phyloP scores from a whole-genome alignment of 2,797 vertebrate species.

The Xyrichtys novacula region DNA sequence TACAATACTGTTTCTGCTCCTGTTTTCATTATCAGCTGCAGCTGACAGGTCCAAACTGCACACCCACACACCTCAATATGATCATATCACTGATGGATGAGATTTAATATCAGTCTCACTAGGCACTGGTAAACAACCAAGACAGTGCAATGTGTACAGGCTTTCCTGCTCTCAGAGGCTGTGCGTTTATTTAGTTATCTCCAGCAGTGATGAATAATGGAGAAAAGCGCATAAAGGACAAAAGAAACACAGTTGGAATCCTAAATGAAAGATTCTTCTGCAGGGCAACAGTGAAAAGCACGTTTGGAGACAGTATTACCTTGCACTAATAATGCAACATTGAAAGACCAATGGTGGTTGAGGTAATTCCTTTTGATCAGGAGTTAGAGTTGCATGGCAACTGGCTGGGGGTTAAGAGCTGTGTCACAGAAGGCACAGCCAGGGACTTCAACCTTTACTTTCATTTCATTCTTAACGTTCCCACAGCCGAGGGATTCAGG shows the following conservation, averaged over 20 bases:
- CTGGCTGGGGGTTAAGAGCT: slow-evolving; percentile 67
- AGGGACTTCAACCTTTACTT: slow-evolving; percentile 68
- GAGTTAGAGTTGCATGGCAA: slow-evolving; percentile 82
- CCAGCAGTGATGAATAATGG: slow-evolving; percentile 1
- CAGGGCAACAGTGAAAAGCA: slow-evolving; percentile 35
- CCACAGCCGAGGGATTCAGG: slow-evolving; percentile 3
- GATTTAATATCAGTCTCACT: slow-evolving; percentile 45
- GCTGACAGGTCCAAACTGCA: slow-evolving; percentile 23
- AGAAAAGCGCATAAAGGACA: slow-evolving; percentile 14
- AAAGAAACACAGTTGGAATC: slow-evolving; percentile 38
- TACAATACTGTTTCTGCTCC: slow-evolving; percentile 43
- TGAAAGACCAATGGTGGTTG: slow-evolving; percentile 59
- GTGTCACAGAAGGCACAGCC: slow-evolving; percentile 64
- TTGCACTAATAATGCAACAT: slow-evolving; percentile 51
- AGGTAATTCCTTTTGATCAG: slow-evolving; percentile 76
- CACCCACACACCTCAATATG: slow-evolving; percentile 30
- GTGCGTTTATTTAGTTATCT: slow-evolving; percentile 13
- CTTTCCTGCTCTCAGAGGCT: slow-evolving; percentile 12
- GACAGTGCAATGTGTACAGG: slow-evolving; percentile 16
- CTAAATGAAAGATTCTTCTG: slow-evolving; percentile 34
- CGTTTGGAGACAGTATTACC: slow-evolving; percentile 38
- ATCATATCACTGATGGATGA: slow-evolving; percentile 34
- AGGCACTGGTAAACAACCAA: slow-evolving; percentile 9
- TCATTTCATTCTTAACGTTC: slow-evolving; percentile 15
- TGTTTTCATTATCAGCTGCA: slow-evolving; percentile 49